These are phyloP conservation scores for Emydocephalus ijimae DNA, from an alignment of 2,113 vertebrate species.

Conservation along the genomic window DNA sequence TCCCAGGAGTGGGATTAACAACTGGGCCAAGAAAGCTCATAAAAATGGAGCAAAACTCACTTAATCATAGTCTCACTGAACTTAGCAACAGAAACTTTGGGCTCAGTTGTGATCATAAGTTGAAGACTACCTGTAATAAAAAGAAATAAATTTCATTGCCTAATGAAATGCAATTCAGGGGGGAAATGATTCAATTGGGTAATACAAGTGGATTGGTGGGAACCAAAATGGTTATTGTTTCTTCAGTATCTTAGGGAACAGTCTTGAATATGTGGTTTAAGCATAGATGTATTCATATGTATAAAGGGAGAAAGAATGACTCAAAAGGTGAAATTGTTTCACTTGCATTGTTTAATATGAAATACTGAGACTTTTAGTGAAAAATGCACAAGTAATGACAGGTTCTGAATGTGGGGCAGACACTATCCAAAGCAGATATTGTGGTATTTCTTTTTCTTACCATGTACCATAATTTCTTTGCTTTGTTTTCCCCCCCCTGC, in stretches of 20 bases:
- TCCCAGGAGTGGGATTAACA: no score
- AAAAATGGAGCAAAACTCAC: no score
- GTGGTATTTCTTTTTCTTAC: background rate
- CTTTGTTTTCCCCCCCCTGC: background rate
- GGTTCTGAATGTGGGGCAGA: background rate
- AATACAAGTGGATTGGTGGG: background rate
- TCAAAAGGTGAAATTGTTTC: background rate
- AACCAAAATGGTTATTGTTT: background rate
- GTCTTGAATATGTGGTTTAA: background rate
- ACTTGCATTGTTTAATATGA: background rate
- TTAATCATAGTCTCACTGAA: background rate
- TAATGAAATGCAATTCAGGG: background rate
- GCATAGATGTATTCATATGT: background rate
- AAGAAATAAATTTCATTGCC: background rate
- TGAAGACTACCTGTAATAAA: background rate
- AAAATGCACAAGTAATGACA: background rate
- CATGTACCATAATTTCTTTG: background rate
- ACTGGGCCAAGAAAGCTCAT: background rate
- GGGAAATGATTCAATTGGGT: background rate
- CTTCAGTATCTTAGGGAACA: background rate
- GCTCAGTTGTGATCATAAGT: background rate
- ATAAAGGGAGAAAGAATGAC: background rate
- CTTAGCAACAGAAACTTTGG: background rate
- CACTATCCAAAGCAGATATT: background rate
- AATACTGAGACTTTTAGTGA: background rate